Conservation (phyloP, 2,797 vertebrate genomes). For the Spinus pinus region DNA sequence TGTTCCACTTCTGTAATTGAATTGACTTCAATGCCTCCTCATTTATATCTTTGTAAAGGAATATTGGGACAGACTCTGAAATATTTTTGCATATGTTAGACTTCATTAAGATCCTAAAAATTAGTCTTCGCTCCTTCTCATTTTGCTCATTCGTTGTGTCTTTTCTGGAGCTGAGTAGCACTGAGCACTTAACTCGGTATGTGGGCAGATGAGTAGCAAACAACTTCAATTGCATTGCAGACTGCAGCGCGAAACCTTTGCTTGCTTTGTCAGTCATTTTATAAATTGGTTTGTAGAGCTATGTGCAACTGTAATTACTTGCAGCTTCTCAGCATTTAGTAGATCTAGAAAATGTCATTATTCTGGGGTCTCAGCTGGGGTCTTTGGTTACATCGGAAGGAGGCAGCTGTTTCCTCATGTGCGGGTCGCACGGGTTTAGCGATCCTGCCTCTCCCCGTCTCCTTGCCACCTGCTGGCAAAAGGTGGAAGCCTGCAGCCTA, state of each 20-base stretch:
- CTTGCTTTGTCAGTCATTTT: not conserved
- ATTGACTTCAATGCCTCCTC: not conserved
- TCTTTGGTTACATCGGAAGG: not conserved
- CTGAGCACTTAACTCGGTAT: not conserved
- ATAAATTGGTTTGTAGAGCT: not conserved
- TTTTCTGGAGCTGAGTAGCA: not conserved
- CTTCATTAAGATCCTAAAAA: not conserved
- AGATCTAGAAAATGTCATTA: not conserved
- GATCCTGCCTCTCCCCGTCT: not conserved
- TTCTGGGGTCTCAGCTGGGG: not conserved
- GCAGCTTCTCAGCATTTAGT: not conserved
- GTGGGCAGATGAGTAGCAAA: not conserved
- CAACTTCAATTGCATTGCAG: not conserved
- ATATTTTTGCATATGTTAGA: not conserved
- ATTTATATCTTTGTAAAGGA: not conserved
- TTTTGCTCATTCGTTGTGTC: not conserved
- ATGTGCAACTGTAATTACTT: not conserved
- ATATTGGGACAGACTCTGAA: not conserved
- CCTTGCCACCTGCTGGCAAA: slow-evolving; percentile 61
- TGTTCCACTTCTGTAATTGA: not conserved
- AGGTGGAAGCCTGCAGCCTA: not conserved
- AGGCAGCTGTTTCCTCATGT: not conserved
- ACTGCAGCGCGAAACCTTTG: not conserved
- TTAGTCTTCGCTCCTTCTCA: not conserved
- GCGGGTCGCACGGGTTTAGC: not conserved